Evolutionary conservation across 2,797 vertebrate species (phyloP).

Genomic region (Myotis vivesi): DNA sequence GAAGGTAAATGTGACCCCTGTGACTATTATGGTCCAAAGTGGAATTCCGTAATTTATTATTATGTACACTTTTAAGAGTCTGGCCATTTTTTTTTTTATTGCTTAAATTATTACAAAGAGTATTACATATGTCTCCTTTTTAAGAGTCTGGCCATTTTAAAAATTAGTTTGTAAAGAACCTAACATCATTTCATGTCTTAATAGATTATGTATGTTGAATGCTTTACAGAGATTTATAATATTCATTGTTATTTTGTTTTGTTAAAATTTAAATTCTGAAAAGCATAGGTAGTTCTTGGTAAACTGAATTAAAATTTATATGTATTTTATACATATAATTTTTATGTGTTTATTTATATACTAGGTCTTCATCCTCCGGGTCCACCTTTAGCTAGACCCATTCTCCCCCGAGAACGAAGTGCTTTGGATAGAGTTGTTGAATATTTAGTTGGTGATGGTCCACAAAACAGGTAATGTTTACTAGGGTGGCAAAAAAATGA

Average conservation of each 20-base stretch:
- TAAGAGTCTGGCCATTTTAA: neutral
- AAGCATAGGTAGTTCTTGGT: constrained; percentile 22
- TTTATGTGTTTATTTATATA: constrained; percentile 63
- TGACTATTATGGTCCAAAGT: constrained; percentile 7
- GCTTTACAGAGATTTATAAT: constrained; percentile 23
- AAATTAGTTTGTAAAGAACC: constrained; percentile 14
- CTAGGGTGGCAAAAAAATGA: constrained; percentile 37
- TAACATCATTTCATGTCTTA: constrained; percentile 30
- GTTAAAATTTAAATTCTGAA: constrained; percentile 46
- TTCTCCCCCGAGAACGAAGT: constrained; percentile 94
- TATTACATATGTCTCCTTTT: too few species aligned
- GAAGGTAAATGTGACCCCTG: neutral
- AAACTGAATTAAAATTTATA: constrained; percentile 36
- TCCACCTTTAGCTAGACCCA: constrained; percentile 94
- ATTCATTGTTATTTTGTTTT: constrained; percentile 38
- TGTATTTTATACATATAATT: neutral
- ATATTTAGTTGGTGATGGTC: constrained; percentile 98
- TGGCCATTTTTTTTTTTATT: neutral
- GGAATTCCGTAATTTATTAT: constrained; percentile 31
- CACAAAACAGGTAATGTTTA: constrained; percentile 94
- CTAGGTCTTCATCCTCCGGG: constrained; percentile 97
- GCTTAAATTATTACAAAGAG: too few species aligned
- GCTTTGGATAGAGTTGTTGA: constrained; percentile 95
- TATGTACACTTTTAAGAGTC: constrained; percentile 15
- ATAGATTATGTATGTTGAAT: constrained; percentile 30